phyloP scores from a whole-genome alignment of 2,888 invertebrate species.

The Epiblema foenella region DNA sequence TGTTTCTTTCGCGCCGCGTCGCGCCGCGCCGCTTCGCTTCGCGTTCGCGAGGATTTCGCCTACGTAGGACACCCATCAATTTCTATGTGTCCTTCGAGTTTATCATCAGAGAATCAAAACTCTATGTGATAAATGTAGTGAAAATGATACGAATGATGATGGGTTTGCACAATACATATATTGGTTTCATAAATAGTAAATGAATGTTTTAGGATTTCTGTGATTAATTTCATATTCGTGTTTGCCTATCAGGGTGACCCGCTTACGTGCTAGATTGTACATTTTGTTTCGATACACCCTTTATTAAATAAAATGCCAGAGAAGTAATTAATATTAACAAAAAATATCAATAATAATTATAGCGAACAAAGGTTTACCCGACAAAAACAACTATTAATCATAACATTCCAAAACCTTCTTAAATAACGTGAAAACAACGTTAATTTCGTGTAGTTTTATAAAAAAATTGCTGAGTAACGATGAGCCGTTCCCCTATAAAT shows the following conservation, averaged over 20 bases:
- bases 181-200: too few species aligned
- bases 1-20: too few species aligned
- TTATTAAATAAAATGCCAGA: not conserved
- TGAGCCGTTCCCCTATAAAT: constrained; percentile 35
- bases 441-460: constrained; percentile 12
- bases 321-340: not conserved
- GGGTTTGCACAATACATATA: too few species aligned
- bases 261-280: not conserved
- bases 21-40: too few species aligned
- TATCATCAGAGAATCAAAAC: too few species aligned
- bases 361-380: constrained; percentile 2
- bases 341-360: not conserved
- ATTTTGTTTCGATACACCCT: not conserved
- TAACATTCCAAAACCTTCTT: constrained; percentile 1
- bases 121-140: too few species aligned
- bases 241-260: not conserved
- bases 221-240: too few species aligned
- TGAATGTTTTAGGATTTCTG: too few species aligned
- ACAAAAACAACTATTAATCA: constrained; percentile 9
- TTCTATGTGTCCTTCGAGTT: too few species aligned
- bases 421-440: constrained; percentile 23
- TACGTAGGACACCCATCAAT: too few species aligned
- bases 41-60: too few species aligned
- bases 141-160: too few species aligned
- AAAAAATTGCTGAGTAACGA: constrained; percentile 39